Base-by-base conservation (phyloP, 1,140 invertebrate species). In the Cherax quadricarinatus region DNA sequence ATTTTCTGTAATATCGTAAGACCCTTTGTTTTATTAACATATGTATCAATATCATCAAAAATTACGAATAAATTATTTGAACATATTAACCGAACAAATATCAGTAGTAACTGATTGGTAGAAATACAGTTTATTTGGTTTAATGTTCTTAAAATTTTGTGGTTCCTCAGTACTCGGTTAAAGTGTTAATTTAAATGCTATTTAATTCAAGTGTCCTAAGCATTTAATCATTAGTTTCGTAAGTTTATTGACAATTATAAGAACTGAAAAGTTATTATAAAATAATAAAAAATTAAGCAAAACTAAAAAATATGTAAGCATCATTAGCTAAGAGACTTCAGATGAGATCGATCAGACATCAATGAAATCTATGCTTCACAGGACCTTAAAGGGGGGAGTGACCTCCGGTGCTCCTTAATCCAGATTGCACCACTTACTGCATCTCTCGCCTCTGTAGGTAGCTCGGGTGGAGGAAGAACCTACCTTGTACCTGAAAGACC, bases 401-500 rank as follows among this genome's bases (percentile, higher is more conserved):
- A 24, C 16, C 79, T 48, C 5, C 3, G 9, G 51, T 6, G 1
- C 80, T 82, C n/a, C 80, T 14, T 53, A 41, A 48, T 14, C 30
- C 48, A 14, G 30, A 18, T 14, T 14, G 53, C 53, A 57, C 3
- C 14, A 6, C 53, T 57, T 14, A 75, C 3, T 16, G 21, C 10
- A 75, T 24, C 21, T 9, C n/a, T 41, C 6, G 78, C 12, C 48
- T 7, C 30, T 18, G 4, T 48, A 83, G 49, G 18, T 6, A 21
- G 14, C 30, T 60, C 81, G 0, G 16, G 49, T 41, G 82, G 5
- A 66, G 14, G 62, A 53, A 41, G 30, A 21, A 41, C 92, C 93
- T 93, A 97, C 97, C 96, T 98, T 98, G 94, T 98, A 98, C 93
- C 97, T 95, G 95, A 98, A 98, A 94, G 96, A 97, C 96, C 97